phyloP scores from a whole-genome alignment of 2,797 vertebrate species.

The Florisuga fusca region DNA sequence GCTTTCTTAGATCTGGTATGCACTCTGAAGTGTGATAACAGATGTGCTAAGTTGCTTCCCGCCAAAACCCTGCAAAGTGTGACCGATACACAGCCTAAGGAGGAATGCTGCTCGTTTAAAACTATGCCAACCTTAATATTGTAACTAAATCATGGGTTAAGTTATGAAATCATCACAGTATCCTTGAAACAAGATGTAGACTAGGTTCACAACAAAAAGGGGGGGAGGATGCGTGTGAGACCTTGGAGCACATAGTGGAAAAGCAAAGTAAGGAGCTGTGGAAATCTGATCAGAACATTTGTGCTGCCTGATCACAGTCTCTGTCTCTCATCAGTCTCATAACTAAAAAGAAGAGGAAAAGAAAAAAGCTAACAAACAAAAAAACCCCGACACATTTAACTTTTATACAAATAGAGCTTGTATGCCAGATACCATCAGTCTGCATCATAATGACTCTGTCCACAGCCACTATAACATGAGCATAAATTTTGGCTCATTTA shows the following conservation, averaged over 20 bases:
- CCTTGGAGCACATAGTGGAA: neutral
- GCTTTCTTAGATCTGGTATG: neutral
- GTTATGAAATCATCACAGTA: neutral
- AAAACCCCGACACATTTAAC: neutral
- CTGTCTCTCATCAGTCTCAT: neutral
- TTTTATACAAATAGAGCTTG: neutral
- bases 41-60: neutral
- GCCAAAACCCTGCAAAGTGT: neutral
- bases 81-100: neutral
- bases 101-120: neutral
- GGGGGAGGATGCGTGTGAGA: fast-evolving
- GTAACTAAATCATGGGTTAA: neutral
- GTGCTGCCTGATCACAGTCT: neutral
- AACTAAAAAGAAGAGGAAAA: neutral
- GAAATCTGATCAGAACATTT: neutral
- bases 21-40: neutral
- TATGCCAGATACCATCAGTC: neutral
- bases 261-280: neutral
- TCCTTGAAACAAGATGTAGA: neutral
- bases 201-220: neutral
- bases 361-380: no score
- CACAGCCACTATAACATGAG: neutral
- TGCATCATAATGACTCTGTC: neutral
- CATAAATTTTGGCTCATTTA: neutral
- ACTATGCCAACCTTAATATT: neutral